phyloP scores from a whole-genome alignment of 1,140 invertebrate species.

The Drosophila sechellia region DNA sequence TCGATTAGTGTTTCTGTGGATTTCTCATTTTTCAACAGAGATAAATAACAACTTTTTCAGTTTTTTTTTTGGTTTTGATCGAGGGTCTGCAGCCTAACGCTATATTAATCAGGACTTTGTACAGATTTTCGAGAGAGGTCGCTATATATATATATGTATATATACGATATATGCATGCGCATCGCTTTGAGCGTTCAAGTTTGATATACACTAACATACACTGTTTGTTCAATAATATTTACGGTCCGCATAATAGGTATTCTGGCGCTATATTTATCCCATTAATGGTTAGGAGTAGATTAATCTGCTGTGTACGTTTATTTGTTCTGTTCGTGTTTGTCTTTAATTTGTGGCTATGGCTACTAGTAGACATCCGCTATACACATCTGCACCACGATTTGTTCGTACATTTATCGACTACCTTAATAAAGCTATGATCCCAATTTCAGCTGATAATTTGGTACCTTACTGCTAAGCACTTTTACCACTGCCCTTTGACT shows the following conservation, averaged over 20 bases:
- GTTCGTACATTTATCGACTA: constrained; percentile 78
- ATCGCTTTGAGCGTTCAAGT: constrained; percentile 73
- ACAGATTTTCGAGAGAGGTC: constrained; percentile 39
- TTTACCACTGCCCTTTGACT: constrained; percentile 83
- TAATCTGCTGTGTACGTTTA: constrained; percentile 25
- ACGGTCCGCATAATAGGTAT: constrained; percentile 28
- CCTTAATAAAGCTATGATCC: constrained; percentile 85
- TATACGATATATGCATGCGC: constrained; percentile 32
- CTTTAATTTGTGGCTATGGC: constrained; percentile 23
- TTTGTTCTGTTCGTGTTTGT: constrained; percentile 26
- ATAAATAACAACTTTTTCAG: constrained; percentile 47
- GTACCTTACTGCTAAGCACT: constrained; percentile 85
- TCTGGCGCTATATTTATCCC: constrained; percentile 31
- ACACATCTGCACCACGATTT: constrained; percentile 27
- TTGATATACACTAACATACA: constrained; percentile 55
- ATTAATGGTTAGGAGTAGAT: constrained; percentile 39
- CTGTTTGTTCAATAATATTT: constrained; percentile 40
- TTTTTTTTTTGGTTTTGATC: constrained; percentile 9
- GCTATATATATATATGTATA: constrained; percentile 26
- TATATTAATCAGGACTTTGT: constrained; percentile 40
- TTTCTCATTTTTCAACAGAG: constrained; percentile 35
- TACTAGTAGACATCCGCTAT: constrained; percentile 38
- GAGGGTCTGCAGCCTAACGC: constrained; percentile 31
- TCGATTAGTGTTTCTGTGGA: constrained; percentile 41
- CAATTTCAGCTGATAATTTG: constrained; percentile 85